phyloP scores from a whole-genome alignment of 2,888 invertebrate species.

The Lasiommata megera region DNA sequence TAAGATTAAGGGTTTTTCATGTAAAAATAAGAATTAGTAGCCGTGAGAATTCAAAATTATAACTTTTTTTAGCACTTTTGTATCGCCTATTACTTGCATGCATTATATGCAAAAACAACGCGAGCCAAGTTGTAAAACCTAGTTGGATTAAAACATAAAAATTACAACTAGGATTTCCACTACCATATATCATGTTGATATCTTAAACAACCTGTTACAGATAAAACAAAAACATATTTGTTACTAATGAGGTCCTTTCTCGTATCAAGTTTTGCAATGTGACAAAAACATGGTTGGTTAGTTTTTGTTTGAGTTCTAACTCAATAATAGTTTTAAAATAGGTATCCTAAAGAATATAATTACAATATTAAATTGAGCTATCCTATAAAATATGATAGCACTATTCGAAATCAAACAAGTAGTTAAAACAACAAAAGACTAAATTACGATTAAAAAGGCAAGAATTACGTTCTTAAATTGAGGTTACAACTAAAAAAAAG shows the following conservation, averaged over 20 bases:
- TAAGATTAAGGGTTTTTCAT: neutral
- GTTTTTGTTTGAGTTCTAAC: neutral
- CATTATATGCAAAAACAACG: neutral
- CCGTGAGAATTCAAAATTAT: too few species aligned
- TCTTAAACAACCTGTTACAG: neutral
- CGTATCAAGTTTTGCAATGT: neutral
- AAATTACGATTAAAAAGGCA: too few species aligned
- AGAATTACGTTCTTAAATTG: neutral
- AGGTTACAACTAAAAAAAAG: neutral
- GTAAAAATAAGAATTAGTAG: neutral
- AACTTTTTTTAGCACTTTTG: too few species aligned
- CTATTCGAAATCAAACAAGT: neutral
- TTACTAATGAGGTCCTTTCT: neutral
- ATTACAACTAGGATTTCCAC: neutral
- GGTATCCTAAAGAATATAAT: too few species aligned
- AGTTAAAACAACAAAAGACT: neutral
- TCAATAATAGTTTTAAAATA: neutral
- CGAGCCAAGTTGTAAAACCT: neutral
- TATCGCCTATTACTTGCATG: too few species aligned
- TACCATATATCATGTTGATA: neutral
- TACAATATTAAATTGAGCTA: too few species aligned
- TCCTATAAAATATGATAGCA: too few species aligned
- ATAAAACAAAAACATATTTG: neutral
- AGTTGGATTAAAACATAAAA: neutral
- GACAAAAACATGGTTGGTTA: neutral